phyloP scores from a whole-genome alignment of 2,888 invertebrate species.

The Calameuta pallipes region DNA sequence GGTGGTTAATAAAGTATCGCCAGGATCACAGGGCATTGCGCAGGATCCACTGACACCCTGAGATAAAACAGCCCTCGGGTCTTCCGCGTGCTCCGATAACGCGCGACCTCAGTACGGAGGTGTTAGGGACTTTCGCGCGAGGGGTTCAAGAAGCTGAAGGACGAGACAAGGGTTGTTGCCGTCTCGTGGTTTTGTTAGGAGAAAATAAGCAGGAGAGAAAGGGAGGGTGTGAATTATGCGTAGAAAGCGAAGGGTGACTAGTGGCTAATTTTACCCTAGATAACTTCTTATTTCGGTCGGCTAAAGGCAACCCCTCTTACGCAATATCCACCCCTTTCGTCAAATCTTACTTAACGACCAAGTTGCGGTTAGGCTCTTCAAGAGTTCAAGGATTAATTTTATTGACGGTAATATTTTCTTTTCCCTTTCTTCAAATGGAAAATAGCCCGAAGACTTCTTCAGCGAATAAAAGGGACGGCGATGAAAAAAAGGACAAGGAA shows the following conservation, averaged over 20 bases:
- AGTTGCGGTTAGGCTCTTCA: background rate
- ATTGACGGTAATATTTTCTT: slow-evolving; percentile 13
- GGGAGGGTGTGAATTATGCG: slow-evolving; percentile 7
- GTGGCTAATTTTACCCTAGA: slow-evolving; percentile 1
- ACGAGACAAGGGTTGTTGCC: background rate
- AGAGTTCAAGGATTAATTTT: background rate
- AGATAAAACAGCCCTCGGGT: background rate
- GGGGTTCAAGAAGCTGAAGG: background rate
- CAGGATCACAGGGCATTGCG: background rate
- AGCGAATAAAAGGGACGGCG: slow-evolving; percentile 23
- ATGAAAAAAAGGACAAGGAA: slow-evolving; percentile 7
- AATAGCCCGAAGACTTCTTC: slow-evolving; percentile 26
- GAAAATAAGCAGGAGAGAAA: slow-evolving; percentile 12
- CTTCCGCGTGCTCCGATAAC: background rate
- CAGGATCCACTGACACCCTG: background rate
- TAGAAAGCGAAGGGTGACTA: slow-evolving; percentile 12
- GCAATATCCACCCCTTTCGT: background rate
- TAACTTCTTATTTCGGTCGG: background rate
- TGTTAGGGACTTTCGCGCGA: background rate
- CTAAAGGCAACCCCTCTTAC: background rate
- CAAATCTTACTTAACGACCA: slow-evolving; percentile 20
- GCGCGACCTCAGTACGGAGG: background rate
- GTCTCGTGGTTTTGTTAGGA: background rate
- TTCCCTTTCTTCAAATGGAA: slow-evolving; percentile 14
- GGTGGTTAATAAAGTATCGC: background rate